These are phyloP conservation scores for Spatulosminthurus flaviceps DNA, from an alignment of 2,888 invertebrate genomes.

Conservation along the genomic window DNA sequence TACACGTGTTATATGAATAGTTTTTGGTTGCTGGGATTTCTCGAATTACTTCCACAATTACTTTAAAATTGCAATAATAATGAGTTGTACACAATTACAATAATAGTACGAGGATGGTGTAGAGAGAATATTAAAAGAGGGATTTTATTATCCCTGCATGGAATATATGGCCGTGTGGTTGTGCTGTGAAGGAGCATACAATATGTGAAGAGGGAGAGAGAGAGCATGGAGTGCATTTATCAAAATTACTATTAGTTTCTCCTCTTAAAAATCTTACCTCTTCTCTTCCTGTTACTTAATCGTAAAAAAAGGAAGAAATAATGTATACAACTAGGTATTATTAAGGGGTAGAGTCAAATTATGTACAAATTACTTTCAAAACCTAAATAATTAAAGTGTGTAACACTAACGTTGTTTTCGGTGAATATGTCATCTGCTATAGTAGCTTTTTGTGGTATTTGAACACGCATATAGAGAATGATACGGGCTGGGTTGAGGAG, in stretches of 20 bases:
- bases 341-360: not conserved
- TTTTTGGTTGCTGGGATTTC: no score
- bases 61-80: not conserved
- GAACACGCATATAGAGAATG: not conserved
- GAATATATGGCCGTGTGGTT: not conserved
- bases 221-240: not conserved
- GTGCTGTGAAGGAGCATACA: no score
- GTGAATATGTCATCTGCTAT: slow-evolving; percentile 2
- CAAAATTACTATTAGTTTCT: slow-evolving; percentile 11
- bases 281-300: not conserved
- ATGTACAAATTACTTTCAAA: not conserved
- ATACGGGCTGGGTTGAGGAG: not conserved
- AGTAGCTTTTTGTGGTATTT: no score
- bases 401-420: no score
- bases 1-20: not conserved
- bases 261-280: not conserved
- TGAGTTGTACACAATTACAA: not conserved
- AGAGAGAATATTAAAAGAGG: not conserved
- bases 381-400: not conserved
- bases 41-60: not conserved
- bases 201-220: not conserved
- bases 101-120: no score
- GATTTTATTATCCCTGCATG: not conserved
- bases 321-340: not conserved
- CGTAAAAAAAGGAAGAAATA: no score